Base-by-base conservation (phyloP, 1,140 invertebrate species). In the Dinoponera quadriceps region DNA sequence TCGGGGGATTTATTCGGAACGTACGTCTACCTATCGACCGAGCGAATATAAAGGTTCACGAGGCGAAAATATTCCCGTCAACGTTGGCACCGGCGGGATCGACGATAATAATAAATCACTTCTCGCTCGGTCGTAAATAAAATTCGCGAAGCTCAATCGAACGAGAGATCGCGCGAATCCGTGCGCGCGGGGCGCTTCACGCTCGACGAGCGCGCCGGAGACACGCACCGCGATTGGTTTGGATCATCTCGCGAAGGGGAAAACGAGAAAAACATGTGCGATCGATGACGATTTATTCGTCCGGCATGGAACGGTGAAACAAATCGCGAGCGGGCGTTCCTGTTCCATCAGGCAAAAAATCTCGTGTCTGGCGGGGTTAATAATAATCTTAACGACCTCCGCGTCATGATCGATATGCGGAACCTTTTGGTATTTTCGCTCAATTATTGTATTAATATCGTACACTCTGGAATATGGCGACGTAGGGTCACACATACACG, bases 391-490 rank as follows among this genome's bases (percentile, higher is more conserved):
- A 80, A 69, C 63, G 65, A 69, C 55, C 54, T 33, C n/a, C n/a
- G n/a, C n/a, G 18, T 7, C 18, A 33, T 71, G 22, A 80, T 57
- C 75, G 65, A 69, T 78, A 29, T 14, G 27, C 75, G n/a, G 33
- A 44, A 33, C 33, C 75, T 80, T 44, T 80, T 71, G 65, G 9
- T 71, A 71, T 80, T 80, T 80, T 69, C 33, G 75, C 54, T 27
- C 33, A 80, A 80, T 80, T 80, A 80, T 80, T 80, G 33, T 69
- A 69, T 78, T 78, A 80, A 80, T 80, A 55, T 0, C 49, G 22
- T 20, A 22, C 18, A 44, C 9, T 7, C 38, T n/a, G 51, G 48
- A 68, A 78, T 78, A 68, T 18, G 33, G 20, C 63, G 33, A 51
- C 73, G 27, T 57, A 14, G n/a, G n/a, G n/a, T n/a, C n/a, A n/a